These are phyloP conservation scores for Synchiropus splendidus DNA, from an alignment of 2,113 vertebrate genomes.

Conservation along the genomic window DNA sequence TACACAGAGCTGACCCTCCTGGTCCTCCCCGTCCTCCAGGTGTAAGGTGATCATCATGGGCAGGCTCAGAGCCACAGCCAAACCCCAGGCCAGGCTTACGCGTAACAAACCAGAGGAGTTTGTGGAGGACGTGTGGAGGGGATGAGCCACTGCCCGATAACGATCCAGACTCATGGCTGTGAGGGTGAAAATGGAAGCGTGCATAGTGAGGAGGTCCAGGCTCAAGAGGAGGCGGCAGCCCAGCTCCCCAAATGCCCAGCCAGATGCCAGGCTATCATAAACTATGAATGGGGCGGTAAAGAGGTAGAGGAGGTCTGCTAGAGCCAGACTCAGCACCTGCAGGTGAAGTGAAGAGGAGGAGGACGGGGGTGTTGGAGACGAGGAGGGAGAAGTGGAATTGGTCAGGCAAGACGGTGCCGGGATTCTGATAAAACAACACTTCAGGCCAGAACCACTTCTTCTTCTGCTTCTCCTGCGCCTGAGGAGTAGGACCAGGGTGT, in stretches of 20 bases:
- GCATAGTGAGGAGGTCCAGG: conserved; percentile 78
- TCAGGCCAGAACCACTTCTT: conserved; percentile 21
- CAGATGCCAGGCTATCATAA: conserved; percentile 71
- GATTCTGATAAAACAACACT: conserved; percentile 44
- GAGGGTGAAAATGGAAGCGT: conserved; percentile 78
- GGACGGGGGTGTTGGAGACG: conserved; percentile 44
- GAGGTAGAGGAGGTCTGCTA: conserved; percentile 77
- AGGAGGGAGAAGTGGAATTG: conserved; percentile 48
- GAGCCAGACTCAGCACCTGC: conserved; percentile 74
- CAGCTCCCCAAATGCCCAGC: conserved; percentile 74
- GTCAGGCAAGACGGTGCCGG: conserved; percentile 48
- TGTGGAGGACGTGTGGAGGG: conserved; percentile 65
- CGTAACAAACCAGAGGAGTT: conserved; percentile 64
- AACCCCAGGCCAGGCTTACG: conserved; percentile 68
- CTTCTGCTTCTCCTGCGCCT: conserved; percentile 56
- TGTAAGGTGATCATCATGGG: conserved; percentile 80
- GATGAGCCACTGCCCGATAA: conserved; percentile 70
- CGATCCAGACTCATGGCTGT: conserved; percentile 75
- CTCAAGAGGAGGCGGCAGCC: conserved; percentile 74
- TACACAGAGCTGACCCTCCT: conserved; percentile 68
- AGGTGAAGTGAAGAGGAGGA: conserved; percentile 66
- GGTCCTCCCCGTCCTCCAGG: conserved; percentile 68
- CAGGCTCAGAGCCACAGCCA: conserved; percentile 70
- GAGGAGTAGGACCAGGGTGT: conserved; percentile 69
- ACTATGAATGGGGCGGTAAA: conserved; percentile 76